These are phyloP conservation scores for Pammene fasciana DNA, from an alignment of 2,888 invertebrate species.

Conservation along the genomic window DNA sequence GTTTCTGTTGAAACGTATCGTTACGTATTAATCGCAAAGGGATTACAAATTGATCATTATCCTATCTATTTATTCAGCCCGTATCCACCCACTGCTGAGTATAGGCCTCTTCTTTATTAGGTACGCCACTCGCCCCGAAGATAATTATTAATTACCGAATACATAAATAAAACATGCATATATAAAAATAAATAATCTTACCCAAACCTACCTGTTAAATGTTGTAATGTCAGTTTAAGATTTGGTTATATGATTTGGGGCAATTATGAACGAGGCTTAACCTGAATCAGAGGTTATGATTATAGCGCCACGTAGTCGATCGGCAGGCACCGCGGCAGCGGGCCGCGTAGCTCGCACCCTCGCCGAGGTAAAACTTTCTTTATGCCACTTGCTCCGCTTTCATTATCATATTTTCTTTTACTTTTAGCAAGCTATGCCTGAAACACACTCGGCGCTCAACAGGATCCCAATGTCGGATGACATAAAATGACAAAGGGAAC, in stretches of 20 bases:
- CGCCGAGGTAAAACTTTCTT: conserved; percentile 51
- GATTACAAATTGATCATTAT: too few species aligned
- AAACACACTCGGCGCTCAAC: background rate
- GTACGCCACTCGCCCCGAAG: too few species aligned
- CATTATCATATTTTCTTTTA: background rate
- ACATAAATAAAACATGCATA: too few species aligned
- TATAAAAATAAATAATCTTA: too few species aligned
- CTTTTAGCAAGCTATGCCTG: conserved; percentile 1
- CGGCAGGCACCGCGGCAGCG: conserved; percentile 60
- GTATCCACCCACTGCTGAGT: too few species aligned
- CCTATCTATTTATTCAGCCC: too few species aligned
- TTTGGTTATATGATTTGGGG: conserved; percentile 3
- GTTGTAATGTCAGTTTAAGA: too few species aligned
- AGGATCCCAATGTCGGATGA: background rate
- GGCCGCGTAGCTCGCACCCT: conserved; percentile 50
- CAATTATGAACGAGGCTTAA: conserved; percentile 42
- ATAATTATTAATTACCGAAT: too few species aligned
- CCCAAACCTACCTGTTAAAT: too few species aligned
- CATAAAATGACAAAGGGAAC: background rate
- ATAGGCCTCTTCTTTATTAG: too few species aligned
- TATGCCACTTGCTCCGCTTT: conserved; percentile 1
- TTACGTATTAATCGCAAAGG: too few species aligned
- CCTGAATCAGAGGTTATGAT: conserved; percentile 61
- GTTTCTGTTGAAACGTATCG: too few species aligned
- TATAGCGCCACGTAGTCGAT: conserved; percentile 61